A percentile compares a stretch with the other conserved stretches of the same genome.
Evolutionary conservation across 2,113 vertebrate species (phyloP).

Genomic region (Leptobrachium leishanense): DNA sequence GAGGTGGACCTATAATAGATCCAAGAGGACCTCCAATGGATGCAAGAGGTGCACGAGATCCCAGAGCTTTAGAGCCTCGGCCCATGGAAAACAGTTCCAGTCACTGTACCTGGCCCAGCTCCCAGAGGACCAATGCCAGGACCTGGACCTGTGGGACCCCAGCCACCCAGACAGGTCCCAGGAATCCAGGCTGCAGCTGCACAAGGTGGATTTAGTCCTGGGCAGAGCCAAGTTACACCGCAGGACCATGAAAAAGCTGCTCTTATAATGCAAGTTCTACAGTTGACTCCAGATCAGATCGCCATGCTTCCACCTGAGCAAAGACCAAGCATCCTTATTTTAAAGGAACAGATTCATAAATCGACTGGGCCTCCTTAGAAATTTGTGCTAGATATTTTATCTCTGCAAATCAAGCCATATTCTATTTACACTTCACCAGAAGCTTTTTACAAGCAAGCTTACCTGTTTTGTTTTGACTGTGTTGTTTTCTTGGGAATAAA

Average conservation of each 20-base stretch:
- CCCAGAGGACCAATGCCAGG: constrained; percentile 87
- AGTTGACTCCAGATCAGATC: constrained; percentile 96
- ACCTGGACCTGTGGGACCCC: constrained; percentile 78
- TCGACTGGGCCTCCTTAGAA: constrained; percentile 89
- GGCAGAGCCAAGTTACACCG: constrained; percentile 88
- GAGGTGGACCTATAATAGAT: constrained; percentile 84
- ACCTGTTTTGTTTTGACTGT: too few relatives aligned
- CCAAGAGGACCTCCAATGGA: constrained; percentile 86
- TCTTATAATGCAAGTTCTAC: constrained; percentile 97
- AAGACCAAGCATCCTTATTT: constrained; percentile 95
- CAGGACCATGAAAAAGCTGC: constrained; percentile 98
- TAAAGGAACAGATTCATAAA: constrained; percentile 98
- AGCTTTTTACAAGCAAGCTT: too few relatives aligned
- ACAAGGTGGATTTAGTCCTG: constrained; percentile 90
- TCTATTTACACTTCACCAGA: too few relatives aligned
- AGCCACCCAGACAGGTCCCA: constrained; percentile 80
- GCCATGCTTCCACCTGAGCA: constrained; percentile 96
- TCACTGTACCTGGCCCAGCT: constrained; percentile 76
- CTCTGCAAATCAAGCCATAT: too few relatives aligned
- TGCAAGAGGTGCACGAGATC: constrained; percentile 85
- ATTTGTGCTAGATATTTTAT: too few relatives aligned
- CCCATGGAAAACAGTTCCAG: constrained; percentile 75
- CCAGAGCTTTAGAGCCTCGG: constrained; percentile 75
- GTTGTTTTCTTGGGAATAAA: too few relatives aligned
- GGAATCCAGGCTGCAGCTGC: constrained; percentile 68